Conservation (phyloP, 2,113 vertebrate species). For the Perca schrenkii region DNA sequence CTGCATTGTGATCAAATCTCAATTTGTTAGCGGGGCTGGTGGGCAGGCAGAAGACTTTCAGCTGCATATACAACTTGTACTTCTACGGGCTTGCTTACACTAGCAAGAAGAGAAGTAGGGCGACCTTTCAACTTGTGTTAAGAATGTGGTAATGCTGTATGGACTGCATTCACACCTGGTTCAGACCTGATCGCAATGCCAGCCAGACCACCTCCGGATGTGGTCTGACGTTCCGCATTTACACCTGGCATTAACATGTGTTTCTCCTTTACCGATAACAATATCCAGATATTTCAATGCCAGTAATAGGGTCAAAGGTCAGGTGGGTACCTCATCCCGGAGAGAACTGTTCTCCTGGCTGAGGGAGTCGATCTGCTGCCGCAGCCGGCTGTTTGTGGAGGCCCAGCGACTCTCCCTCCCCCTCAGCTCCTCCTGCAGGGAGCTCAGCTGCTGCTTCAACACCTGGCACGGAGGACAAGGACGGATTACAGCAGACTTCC, state of each 20-base stretch:
- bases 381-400: slow-evolving; percentile 87
- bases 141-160: too few relatives aligned
- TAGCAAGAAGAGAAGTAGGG: too few relatives aligned
- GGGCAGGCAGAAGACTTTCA: too few relatives aligned
- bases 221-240: too few relatives aligned
- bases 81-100: too few relatives aligned
- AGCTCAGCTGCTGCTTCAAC: slow-evolving; percentile 91
- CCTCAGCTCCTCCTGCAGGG: slow-evolving; percentile 92
- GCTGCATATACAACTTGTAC: too few relatives aligned
- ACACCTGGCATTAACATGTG: neutral
- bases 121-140: too few relatives aligned
- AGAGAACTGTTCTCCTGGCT: slow-evolving; percentile 89
- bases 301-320: neutral
- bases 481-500: neutral
- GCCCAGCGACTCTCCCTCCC: slow-evolving; percentile 92
- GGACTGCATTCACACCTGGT: too few relatives aligned
- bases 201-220: neutral
- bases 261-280: neutral
- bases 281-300: neutral
- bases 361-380: slow-evolving; percentile 91
- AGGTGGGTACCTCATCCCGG: slow-evolving; percentile 82
- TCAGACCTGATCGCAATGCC: neutral
- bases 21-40: too few relatives aligned
- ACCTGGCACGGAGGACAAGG: slow-evolving; percentile 70
- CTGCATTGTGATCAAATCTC: too few relatives aligned